phyloP scores from a whole-genome alignment of 1,140 invertebrate species.

The Whitmania pigra region DNA sequence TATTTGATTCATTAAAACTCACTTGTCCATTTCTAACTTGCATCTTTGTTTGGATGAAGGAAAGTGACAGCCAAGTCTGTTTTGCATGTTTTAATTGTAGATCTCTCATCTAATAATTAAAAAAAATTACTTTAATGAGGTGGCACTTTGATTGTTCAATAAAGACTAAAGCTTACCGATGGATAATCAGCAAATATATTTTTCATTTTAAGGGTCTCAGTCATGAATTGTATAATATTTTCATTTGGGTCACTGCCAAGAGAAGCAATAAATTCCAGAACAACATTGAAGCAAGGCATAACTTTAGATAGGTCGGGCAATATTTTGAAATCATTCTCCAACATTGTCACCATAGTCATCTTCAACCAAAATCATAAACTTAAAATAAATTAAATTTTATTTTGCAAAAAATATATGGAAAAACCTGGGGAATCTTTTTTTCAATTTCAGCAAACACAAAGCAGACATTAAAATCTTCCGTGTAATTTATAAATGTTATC shows the following conservation, averaged over 20 bases:
- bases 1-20: conserved; percentile 30
- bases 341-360: not conserved
- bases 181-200: not conserved
- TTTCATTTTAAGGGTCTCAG: not conserved
- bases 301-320: not conserved
- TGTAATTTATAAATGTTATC: conserved; percentile 30
- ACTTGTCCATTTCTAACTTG: conserved; percentile 3
- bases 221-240: conserved; percentile 2
- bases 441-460: conserved; percentile 27
- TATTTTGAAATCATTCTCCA: not conserved
- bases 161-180: not conserved
- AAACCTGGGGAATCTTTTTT: conserved; percentile 32
- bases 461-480: conserved; percentile 30
- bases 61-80: conserved; percentile 30
- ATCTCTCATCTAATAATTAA: conserved; percentile 27
- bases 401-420: no score
- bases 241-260: not conserved
- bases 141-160: conserved; percentile 5
- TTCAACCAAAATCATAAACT: conserved; percentile 10
- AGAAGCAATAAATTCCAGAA: conserved; percentile 1
- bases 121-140: conserved; percentile 27
- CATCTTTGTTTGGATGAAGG: conserved; percentile 30
- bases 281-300: not conserved
- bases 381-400: not conserved
- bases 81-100: conserved; percentile 28